A percentile compares a stretch with the other conserved stretches of the same genome.
Evolutionary conservation across 2,113 vertebrate species (phyloP).

Genomic region (Pachypanchax playfairii): DNA sequence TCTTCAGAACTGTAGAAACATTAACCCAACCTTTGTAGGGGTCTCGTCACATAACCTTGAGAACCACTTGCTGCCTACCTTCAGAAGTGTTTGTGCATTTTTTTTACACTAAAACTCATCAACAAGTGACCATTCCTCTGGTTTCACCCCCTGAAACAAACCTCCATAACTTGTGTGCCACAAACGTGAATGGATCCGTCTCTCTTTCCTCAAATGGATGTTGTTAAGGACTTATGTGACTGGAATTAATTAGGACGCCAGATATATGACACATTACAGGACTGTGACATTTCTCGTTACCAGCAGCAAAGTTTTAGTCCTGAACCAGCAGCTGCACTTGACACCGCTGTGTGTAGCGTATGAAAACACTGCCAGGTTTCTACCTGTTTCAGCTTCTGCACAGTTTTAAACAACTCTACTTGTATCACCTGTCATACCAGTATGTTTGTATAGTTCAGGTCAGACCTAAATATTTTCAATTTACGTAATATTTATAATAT

Average conservation of each 20-base stretch:
- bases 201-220: slow-evolving; percentile 52
- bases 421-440: slow-evolving; percentile 67
- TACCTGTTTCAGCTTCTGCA: slow-evolving; percentile 64
- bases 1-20: slow-evolving; percentile 59
- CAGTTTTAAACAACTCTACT: slow-evolving; percentile 62
- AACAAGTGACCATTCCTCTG: slow-evolving; percentile 29
- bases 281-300: slow-evolving; percentile 44
- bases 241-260: slow-evolving; percentile 69
- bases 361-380: slow-evolving; percentile 74
- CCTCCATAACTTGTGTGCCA: slow-evolving; percentile 70
- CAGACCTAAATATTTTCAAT: slow-evolving; percentile 71
- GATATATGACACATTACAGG: slow-evolving; percentile 53
- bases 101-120: slow-evolving; percentile 58
- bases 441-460: slow-evolving; percentile 77
- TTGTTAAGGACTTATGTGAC: slow-evolving; percentile 69
- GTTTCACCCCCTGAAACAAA: slow-evolving; percentile 57
- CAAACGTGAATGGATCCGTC: slow-evolving; percentile 40
- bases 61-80: slow-evolving; percentile 80
- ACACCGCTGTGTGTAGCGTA: slow-evolving; percentile 65
- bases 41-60: slow-evolving; percentile 67
- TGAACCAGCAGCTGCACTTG: slow-evolving; percentile 73
- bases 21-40: slow-evolving; percentile 60
- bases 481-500: slow-evolving; percentile 75
- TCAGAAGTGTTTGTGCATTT: slow-evolving; percentile 68
- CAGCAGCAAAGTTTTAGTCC: slow-evolving; percentile 63